phyloP scores from a whole-genome alignment of 2,797 vertebrate species.

The Lepilemur septentrionalis region DNA sequence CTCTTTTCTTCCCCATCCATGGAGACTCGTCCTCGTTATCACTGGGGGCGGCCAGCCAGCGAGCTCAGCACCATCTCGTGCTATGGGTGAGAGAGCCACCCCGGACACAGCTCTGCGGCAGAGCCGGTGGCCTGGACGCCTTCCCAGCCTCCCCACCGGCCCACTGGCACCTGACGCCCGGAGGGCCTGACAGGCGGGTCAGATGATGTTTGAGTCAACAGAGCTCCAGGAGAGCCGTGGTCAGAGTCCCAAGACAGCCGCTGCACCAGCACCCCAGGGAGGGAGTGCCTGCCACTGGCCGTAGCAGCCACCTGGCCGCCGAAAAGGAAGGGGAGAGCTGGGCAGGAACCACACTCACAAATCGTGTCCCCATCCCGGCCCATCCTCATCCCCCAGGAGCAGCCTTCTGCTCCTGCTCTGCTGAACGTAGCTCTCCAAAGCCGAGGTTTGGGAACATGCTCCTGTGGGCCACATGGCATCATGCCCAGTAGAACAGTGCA shows the following conservation, averaged over 20 bases:
- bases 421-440: not conserved
- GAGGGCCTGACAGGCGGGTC: not conserved
- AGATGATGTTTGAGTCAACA: slow-evolving; percentile 79
- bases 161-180: slow-evolving; percentile 27
- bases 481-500: fast-evolving
- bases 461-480: fast-evolving
- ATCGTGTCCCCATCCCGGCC: not conserved
- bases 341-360: not conserved
- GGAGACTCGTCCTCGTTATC: not conserved
- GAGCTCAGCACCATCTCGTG: not conserved
- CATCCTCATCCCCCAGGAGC: too few species aligned
- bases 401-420: not conserved
- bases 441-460: not conserved
- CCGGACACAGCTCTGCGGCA: not conserved
- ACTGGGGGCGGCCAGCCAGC: not conserved
- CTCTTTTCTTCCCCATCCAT: not conserved
- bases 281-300: slow-evolving; percentile 22
- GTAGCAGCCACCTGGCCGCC: not conserved
- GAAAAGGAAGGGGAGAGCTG: not conserved
- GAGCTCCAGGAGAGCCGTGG: slow-evolving; percentile 64
- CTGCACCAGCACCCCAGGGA: slow-evolving; percentile 2
- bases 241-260: slow-evolving; percentile 68
- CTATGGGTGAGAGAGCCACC: not conserved
- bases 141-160: not conserved
- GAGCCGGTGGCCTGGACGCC: not conserved